phyloP scores from a whole-genome alignment of 1,140 invertebrate genomes.

The Caenorhabditis remanei region DNA sequence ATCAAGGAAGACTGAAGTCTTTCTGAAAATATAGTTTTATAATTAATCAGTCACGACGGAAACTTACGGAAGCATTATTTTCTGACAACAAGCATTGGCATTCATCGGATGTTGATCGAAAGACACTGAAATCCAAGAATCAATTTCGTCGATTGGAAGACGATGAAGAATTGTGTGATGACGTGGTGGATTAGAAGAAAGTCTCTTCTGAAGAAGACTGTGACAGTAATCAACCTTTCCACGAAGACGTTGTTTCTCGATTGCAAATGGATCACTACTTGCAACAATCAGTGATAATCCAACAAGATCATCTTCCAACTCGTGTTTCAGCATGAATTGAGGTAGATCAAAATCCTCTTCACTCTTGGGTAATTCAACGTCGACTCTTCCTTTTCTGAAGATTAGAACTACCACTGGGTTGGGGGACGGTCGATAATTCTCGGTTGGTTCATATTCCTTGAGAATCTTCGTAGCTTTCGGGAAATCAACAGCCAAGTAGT shows the following conservation, averaged over 20 bases:
- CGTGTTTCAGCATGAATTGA: conserved; percentile 71
- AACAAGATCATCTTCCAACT: conserved; percentile 72
- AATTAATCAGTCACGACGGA: not conserved
- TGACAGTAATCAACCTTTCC: conserved; percentile 76
- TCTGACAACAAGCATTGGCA: conserved; percentile 69
- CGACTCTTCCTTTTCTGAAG: conserved; percentile 63
- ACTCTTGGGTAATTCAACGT: conserved; percentile 1
- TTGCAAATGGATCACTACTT: conserved; percentile 72
- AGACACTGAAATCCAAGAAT: conserved; percentile 68
- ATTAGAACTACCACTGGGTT: conserved; percentile 73
- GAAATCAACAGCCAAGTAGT: conserved; percentile 73
- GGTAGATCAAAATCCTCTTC: conserved; percentile 70
- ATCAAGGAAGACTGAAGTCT: conserved; percentile 69
- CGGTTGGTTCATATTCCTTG: conserved; percentile 69
- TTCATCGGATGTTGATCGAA: conserved; percentile 66
- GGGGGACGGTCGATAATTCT: conserved; percentile 73
- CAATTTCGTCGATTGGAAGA: conserved; percentile 68
- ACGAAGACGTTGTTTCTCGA: conserved; percentile 72
- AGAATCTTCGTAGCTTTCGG: conserved; percentile 69
- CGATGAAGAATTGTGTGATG: conserved; percentile 61
- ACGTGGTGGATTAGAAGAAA: conserved; percentile 8
- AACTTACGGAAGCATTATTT: conserved; percentile 65
- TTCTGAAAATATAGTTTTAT: conserved; percentile 61
- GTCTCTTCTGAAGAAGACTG: conserved; percentile 73
- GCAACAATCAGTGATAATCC: conserved; percentile 74